Conservation (phyloP, 2,888 invertebrate species). For the Eupithecia subfuscata region DNA sequence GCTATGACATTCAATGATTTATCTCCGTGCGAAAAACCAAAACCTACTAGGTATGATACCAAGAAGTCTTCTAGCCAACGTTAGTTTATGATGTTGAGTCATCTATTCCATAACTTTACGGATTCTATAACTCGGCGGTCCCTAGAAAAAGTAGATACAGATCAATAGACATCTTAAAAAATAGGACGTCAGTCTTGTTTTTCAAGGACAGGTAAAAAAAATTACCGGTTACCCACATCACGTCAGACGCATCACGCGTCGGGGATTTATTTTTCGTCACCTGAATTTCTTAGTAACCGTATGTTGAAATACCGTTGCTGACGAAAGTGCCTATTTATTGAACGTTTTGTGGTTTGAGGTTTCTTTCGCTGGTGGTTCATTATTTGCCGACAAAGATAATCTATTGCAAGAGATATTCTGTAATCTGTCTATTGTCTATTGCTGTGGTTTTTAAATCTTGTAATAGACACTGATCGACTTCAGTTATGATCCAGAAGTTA, state of each 20-base stretch:
- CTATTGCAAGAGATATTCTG: neutral
- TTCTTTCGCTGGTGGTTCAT: neutral
- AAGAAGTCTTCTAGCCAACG: neutral
- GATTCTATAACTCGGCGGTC: neutral
- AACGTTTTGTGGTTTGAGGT: neutral
- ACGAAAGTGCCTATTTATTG: neutral
- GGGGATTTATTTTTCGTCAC: slow-evolving; percentile 3
- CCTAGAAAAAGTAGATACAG: neutral
- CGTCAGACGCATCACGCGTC: neutral
- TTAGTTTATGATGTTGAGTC: neutral
- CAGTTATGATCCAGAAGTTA: neutral
- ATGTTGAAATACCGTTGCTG: neutral
- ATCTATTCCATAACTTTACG: neutral
- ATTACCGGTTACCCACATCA: neutral
- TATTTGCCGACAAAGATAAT: neutral
- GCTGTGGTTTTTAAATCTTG: neutral
- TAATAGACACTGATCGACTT: neutral
- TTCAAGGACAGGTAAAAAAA: neutral
- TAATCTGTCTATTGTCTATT: no score
- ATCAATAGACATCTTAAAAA: neutral
- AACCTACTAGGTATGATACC: neutral
- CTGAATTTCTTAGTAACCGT: neutral
- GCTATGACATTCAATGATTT: neutral
- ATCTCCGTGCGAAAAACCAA: slow-evolving; percentile 90
- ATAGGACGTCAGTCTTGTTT: neutral